These are phyloP conservation scores for Ptyas mucosa DNA, from an alignment of 2,113 vertebrate species.

Conservation along the genomic window DNA sequence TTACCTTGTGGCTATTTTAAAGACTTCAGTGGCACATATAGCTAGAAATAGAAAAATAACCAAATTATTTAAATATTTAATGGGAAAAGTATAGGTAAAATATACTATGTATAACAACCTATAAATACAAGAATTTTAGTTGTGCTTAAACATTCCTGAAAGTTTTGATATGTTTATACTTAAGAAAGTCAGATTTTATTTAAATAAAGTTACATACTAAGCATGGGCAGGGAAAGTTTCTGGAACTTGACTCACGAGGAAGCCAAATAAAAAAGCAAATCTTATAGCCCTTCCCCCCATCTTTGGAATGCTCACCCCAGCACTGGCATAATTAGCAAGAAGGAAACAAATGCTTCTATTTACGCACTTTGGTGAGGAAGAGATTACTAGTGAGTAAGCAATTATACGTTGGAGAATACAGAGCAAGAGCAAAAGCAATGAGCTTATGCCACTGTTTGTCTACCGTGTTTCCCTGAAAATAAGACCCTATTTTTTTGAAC, in stretches of 20 bases:
- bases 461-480: no score
- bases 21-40: conserved; percentile 91
- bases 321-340: neutral
- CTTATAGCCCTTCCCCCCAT: neutral
- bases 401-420: neutral
- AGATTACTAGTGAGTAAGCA: neutral
- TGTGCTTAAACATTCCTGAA: neutral
- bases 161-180: neutral
- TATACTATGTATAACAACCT: no score
- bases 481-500: no score
- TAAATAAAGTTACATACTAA: neutral
- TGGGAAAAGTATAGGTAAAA: neutral
- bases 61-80: neutral
- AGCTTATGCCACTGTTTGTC: neutral
- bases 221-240: neutral
- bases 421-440: neutral
- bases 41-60: conserved; percentile 68
- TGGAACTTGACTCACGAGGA: neutral
- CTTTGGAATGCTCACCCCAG: neutral
- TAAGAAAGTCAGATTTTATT: neutral
- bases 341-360: neutral
- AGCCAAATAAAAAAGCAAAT: neutral
- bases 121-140: neutral
- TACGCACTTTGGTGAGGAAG: neutral
- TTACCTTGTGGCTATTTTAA: conserved; percentile 96